These are phyloP conservation scores for Channa striata DNA, from an alignment of 2,797 vertebrate genomes.

Conservation along the genomic window DNA sequence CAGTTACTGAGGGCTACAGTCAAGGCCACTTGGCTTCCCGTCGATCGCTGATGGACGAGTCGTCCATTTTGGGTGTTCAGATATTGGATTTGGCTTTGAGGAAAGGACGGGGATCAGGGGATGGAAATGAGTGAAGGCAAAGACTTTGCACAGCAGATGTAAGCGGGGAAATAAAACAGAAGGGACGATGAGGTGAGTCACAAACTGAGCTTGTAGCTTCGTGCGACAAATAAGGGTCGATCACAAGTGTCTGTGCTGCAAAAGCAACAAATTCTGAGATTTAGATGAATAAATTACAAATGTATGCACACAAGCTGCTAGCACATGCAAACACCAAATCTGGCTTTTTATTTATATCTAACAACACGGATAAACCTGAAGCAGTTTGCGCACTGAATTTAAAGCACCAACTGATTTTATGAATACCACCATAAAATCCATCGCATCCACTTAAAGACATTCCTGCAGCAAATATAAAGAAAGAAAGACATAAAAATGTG, in stretches of 20 bases:
- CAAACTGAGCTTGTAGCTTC: conserved; percentile 29
- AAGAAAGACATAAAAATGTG: conserved; percentile 3
- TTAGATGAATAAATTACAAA: conserved; percentile 22
- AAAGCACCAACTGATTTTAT: conserved; percentile 39
- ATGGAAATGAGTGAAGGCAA: conserved; percentile 46
- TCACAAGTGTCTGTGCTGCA: conserved; percentile 3
- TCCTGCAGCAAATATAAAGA: conserved; percentile 44
- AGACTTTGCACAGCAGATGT: conserved; percentile 35
- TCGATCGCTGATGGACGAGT: conserved; percentile 31
- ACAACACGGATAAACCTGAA: not conserved
- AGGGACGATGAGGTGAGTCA: conserved; percentile 15
- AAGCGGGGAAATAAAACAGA: conserved; percentile 36
- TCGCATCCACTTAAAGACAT: conserved; percentile 24
- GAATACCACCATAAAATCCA: conserved; percentile 36
- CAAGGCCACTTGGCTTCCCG: conserved; percentile 13
- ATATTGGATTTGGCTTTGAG: conserved; percentile 64
- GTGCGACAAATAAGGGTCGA: conserved; percentile 12
- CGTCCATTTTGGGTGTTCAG: conserved; percentile 34
- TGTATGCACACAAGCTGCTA: conserved; percentile 2
- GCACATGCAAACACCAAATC: not conserved
- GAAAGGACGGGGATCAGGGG: conserved; percentile 42
- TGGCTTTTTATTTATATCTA: not conserved
- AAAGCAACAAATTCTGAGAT: conserved; percentile 14
- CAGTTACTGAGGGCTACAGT: conserved; percentile 10
- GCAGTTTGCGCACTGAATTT: conserved; percentile 20